These are phyloP conservation scores for Melanotaenia duboulayi DNA, from an alignment of 2,113 vertebrate genomes.

Conservation along the genomic window DNA sequence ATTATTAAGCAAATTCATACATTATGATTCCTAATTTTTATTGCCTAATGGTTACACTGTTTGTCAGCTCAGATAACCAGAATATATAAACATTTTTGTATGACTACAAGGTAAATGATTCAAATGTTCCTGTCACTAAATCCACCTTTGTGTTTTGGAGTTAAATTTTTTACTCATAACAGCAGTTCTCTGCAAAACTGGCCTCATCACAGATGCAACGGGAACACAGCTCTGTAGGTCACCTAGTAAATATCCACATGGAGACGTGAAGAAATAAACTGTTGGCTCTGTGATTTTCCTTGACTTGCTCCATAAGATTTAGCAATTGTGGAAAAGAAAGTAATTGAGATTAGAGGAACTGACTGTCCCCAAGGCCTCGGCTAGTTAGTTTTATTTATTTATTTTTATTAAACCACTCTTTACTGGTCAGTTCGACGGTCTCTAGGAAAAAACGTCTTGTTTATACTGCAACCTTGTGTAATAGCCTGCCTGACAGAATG, in stretches of 20 bases:
- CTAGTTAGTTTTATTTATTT: slow-evolving; percentile 43
- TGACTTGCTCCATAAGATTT: slow-evolving; percentile 43
- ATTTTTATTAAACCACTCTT: slow-evolving; percentile 78
- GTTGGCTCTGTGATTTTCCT: slow-evolving; percentile 26
- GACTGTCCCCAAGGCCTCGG: slow-evolving; percentile 47
- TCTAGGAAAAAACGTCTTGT: slow-evolving; percentile 70
- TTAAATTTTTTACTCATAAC: slow-evolving; percentile 20
- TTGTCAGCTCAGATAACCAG: slow-evolving; percentile 7
- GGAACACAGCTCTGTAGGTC: slow-evolving; percentile 20
- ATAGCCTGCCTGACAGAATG: slow-evolving; percentile 76
- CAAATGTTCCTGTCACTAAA: slow-evolving; percentile 1
- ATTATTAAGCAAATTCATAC: slow-evolving; percentile 7
- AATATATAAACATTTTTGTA: slow-evolving; percentile 5
- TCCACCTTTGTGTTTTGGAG: slow-evolving; percentile 1
- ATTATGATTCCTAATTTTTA: slow-evolving; percentile 14
- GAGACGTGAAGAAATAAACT: slow-evolving; percentile 17
- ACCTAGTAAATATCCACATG: slow-evolving; percentile 4
- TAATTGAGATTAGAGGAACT: slow-evolving; percentile 39
- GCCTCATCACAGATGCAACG: slow-evolving; percentile 3
- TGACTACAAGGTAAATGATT: neutral
- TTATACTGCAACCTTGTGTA: slow-evolving; percentile 76
- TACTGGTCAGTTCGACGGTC: slow-evolving; percentile 73
- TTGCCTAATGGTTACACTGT: slow-evolving; percentile 15
- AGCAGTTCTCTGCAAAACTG: slow-evolving; percentile 19
- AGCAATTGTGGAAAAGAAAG: slow-evolving; percentile 34